Conservation (phyloP, 2,797 vertebrate species). For the Molossus molossus region DNA sequence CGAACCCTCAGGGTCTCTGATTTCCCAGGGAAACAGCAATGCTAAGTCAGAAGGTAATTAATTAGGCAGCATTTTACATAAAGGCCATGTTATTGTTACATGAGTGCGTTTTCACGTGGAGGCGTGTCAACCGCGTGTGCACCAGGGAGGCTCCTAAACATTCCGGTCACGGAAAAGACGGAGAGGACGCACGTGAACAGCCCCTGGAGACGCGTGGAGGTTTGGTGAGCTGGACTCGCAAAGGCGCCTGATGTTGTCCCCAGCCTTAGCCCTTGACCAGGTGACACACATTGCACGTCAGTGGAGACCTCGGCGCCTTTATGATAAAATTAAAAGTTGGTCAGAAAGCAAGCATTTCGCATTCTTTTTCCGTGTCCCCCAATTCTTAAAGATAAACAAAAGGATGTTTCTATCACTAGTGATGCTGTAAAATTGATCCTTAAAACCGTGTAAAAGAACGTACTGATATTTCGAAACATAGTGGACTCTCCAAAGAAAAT, state of each 20-base stretch:
- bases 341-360: not conserved
- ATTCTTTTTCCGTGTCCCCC: not conserved
- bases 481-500: not conserved
- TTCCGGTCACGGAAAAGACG: not conserved
- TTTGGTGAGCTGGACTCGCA: not conserved
- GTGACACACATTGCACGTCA: too few species aligned
- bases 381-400: slow-evolving; percentile 57
- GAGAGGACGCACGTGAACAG: not conserved
- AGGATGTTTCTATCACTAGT: not conserved
- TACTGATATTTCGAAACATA: not conserved
- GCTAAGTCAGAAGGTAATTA: slow-evolving; percentile 62
- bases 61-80: slow-evolving; percentile 18
- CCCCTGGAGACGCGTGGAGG: not conserved
- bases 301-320: not conserved
- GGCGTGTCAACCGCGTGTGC: not conserved
- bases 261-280: not conserved
- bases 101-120: not conserved
- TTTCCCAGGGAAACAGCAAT: not conserved
- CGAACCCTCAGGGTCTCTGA: slow-evolving; percentile 31
- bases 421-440: not conserved
- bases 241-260: not conserved
- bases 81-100: not conserved
- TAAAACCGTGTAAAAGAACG: not conserved
- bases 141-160: not conserved
- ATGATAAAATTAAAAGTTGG: not conserved